phyloP scores from a whole-genome alignment of 2,888 invertebrate genomes.

The Drosophila pseudotalamancana region DNA sequence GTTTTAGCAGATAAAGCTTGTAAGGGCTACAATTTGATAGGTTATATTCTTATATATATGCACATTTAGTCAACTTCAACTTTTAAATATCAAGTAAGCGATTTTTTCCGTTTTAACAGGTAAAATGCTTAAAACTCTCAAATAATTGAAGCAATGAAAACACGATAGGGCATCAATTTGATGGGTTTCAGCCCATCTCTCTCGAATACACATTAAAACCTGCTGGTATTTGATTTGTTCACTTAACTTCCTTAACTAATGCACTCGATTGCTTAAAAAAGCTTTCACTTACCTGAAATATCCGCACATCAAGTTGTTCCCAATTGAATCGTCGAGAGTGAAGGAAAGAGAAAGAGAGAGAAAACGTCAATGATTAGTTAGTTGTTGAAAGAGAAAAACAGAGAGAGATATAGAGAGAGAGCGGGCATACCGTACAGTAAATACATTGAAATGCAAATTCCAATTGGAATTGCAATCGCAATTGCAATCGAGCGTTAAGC shows the following conservation, averaged over 20 bases:
- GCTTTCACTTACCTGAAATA: constrained; percentile 4
- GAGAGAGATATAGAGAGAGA: too few relatives aligned
- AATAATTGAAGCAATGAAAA: too few relatives aligned
- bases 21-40: too few relatives aligned
- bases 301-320: neutral
- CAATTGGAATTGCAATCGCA: constrained; percentile 1
- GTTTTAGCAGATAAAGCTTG: too few relatives aligned
- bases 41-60: too few relatives aligned
- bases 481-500: constrained; percentile 37
- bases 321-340: neutral
- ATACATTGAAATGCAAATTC: constrained; percentile 11
- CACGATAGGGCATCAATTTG: too few relatives aligned
- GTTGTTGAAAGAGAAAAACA: neutral
- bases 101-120: too few relatives aligned
- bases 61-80: too few relatives aligned
- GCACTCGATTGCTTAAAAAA: neutral
- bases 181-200: too few relatives aligned
- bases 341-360: neutral
- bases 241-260: neutral
- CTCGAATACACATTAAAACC: too few relatives aligned
- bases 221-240: neutral
- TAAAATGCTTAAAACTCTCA: too few relatives aligned
- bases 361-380: constrained; percentile 32
- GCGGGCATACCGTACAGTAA: neutral
- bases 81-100: too few relatives aligned